Base-by-base conservation (phyloP, 2,113 vertebrate species). In the Osmerus eperlanus region DNA sequence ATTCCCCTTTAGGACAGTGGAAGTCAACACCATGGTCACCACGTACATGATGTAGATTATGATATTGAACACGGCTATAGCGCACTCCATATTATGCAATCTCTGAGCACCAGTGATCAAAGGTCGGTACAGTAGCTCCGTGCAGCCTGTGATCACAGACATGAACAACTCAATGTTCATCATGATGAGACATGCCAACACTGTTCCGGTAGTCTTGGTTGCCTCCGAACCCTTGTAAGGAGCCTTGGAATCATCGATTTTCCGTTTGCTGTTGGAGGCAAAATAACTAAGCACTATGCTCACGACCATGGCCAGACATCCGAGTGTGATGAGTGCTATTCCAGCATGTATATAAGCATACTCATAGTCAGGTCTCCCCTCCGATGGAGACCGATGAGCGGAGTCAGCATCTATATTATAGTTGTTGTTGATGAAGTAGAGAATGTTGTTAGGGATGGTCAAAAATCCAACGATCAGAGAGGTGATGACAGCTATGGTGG, bases 21-120 rank as follows among this genome's bases (percentile, higher is more conserved):
- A 58, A 19, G 55, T 58, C 55, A 65, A 32, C 29, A 65, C 63
- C 63, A 65, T 65, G 15, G 63, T 65, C 63, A 65, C 63, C 63
- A 65, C 32, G 28, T 65, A 65, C 63, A 65, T 21, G 63, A 47
- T 19, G 63, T 65, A 65, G 32, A 65, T 47, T 36, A 65, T n/a
- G 28, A 65, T 36, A 32, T 65, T 65, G 63, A 65, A 65, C 63
- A 65, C 63, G 2, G 63, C 63, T 0, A 65, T n/a, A n/a, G n/a
- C n/a, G n/a, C n/a, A n/a, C n/a, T n/a, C n/a, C n/a, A n/a, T n/a
- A n/a, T n/a, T n/a, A n/a, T n/a, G n/a, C n/a, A n/a, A n/a, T n/a
- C n/a, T n/a, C n/a, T n/a, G n/a, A n/a, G n/a, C n/a, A n/a, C n/a
- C n/a, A n/a, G n/a, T n/a, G n/a, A n/a, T n/a, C n/a, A n/a, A n/a